phyloP scores from a whole-genome alignment of 2,888 invertebrate species.

The Erpobdella octoculata region DNA sequence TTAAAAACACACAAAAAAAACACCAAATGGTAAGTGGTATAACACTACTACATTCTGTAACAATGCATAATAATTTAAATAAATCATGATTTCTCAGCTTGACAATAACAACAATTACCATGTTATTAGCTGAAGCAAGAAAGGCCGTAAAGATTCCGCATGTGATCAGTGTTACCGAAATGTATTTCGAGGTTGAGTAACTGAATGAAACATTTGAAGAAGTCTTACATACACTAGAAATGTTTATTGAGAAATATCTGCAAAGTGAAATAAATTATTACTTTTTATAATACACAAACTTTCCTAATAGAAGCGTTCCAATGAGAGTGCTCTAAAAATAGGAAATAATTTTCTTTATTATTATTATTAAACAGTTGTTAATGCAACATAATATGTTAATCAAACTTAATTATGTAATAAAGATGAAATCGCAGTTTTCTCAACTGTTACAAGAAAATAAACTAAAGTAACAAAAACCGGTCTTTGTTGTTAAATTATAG shows the following conservation, averaged over 20 bases:
- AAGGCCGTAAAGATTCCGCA: neutral
- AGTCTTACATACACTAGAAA: neutral
- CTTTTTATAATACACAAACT: neutral
- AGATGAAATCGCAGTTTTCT: neutral
- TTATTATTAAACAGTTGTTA: neutral
- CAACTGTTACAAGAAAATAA: neutral
- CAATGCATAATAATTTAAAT: no score
- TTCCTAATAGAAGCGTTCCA: constrained; percentile 8
- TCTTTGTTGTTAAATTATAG: no score
- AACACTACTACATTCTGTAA: no score
- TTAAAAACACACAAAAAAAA: no score
- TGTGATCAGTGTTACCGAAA: constrained; percentile 6
- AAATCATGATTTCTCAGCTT: no score
- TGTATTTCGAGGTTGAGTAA: neutral
- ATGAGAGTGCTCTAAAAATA: constrained; percentile 3
- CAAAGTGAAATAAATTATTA: neutral
- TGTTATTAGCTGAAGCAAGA: neutral
- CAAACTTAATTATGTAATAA: neutral
- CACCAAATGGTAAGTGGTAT: no score
- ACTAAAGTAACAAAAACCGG: neutral
- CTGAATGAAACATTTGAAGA: neutral
- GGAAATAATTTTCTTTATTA: neutral
- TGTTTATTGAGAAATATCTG: no score
- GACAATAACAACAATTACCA: neutral
- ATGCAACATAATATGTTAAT: neutral